These are phyloP conservation scores for Clupea harengus DNA, from an alignment of 2,113 vertebrate species.

Conservation along the genomic window DNA sequence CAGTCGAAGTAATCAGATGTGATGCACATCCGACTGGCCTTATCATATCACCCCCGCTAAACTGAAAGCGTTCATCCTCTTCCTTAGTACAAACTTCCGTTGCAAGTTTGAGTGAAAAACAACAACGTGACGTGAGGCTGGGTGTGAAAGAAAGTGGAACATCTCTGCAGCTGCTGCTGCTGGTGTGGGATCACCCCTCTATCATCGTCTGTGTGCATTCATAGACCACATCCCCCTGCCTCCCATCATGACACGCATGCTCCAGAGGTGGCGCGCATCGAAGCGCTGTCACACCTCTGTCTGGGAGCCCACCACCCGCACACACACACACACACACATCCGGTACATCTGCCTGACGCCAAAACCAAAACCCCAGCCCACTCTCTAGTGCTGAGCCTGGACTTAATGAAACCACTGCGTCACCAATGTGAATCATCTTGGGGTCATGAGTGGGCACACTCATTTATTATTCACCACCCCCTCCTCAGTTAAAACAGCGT, in stretches of 20 bases:
- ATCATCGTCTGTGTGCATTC: not conserved
- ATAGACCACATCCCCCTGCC: constrained; percentile 26
- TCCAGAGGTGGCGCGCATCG: not conserved
- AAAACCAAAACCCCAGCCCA: not conserved
- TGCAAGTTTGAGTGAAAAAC: not conserved
- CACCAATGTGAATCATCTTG: not conserved
- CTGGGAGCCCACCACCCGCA: not conserved
- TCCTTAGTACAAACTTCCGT: not conserved
- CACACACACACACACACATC: not conserved
- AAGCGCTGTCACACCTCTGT: constrained; percentile 27
- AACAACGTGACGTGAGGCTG: not conserved
- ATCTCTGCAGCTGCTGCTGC: constrained; percentile 38
- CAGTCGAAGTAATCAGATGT: not conserved
- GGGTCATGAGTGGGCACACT: not conserved
- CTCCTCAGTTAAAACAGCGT: no score
- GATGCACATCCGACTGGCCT: not conserved
- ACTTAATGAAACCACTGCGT: not conserved
- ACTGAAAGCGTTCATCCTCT: not conserved
- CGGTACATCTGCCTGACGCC: not conserved
- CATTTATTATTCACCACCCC: not conserved
- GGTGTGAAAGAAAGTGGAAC: constrained; percentile 29
- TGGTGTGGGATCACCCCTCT: not conserved
- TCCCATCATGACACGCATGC: not conserved
- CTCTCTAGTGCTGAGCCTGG: not conserved
- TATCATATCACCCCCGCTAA: not conserved